Percentiles rank a stretch among this genome's conserved stretches.
These are phyloP conservation scores for Gryllus longicercus DNA, from an alignment of 2,888 invertebrate species.

Conservation along the genomic window DNA sequence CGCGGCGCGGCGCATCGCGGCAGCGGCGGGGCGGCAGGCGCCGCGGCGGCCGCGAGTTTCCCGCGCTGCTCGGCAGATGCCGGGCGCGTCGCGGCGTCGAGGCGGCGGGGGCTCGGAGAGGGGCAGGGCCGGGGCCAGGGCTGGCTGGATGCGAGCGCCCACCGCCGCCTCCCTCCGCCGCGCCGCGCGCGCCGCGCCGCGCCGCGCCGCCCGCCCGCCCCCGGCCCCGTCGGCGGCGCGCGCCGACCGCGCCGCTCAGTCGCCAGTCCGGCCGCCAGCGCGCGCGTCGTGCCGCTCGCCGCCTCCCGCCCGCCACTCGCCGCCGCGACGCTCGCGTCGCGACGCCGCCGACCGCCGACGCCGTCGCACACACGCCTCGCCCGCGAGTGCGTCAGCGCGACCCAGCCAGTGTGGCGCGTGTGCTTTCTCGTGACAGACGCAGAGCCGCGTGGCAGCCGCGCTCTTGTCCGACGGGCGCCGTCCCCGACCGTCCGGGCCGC, in stretches of 20 bases:
- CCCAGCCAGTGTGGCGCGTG: neutral
- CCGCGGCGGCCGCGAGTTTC: slow-evolving; percentile 31
- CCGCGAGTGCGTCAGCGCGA: neutral
- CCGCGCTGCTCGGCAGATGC: slow-evolving; percentile 54
- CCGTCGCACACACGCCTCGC: neutral
- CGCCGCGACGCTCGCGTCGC: slow-evolving; percentile 25
- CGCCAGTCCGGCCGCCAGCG: slow-evolving; percentile 46
- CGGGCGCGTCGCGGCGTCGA: slow-evolving; percentile 24
- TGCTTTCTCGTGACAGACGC: too few species aligned
- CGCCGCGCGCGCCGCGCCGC: slow-evolving; percentile 51
- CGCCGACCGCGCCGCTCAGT: slow-evolving; percentile 53
- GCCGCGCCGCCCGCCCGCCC: slow-evolving; percentile 46
- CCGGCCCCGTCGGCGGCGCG: slow-evolving; percentile 48
- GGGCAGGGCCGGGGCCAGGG: slow-evolving; percentile 22
- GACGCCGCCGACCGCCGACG: slow-evolving; percentile 23
- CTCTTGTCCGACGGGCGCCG: too few species aligned
- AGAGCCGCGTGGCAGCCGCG: neutral
- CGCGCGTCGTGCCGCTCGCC: slow-evolving; percentile 30
- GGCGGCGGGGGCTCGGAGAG: neutral
- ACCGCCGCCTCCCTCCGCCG: slow-evolving; percentile 40
- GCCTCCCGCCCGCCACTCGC: slow-evolving; percentile 28
- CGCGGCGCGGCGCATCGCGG: too few species aligned
- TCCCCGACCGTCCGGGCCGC: too few species aligned
- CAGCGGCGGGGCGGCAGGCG: slow-evolving; percentile 22
- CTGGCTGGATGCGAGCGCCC: slow-evolving; percentile 31